Base-by-base conservation (phyloP, 2,888 invertebrate genomes). In the Ochropacha duplaris region DNA sequence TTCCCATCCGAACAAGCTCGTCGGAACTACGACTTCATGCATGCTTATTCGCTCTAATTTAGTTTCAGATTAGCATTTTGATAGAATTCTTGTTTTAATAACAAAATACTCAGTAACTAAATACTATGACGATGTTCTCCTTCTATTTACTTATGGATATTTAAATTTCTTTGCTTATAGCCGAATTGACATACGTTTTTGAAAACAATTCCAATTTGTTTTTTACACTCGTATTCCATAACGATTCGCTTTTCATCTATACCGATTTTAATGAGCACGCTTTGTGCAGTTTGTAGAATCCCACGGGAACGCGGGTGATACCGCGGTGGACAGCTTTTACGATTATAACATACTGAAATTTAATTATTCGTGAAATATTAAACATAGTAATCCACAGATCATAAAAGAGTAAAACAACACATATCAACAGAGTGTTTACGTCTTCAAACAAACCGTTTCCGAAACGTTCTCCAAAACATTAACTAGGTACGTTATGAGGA, bases 11-110 rank as follows among this genome's bases (percentile, higher is more conserved):
- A 65, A 59, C 65, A 58, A 52, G 19, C 57, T 58, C 50, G 57
- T 54, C 19, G 51, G 56, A 59, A 54, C 55, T 56, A 60, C 50
- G 60, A 68, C 62, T 66, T 64, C 66, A 69, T 74, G 63, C 69
- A 74, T 69, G 62, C 60, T 62, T 65, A 74, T 69, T 64, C 65
- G 54, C 60, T 65, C 59, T 68, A 67, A 75, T 66, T 64, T 61
- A 55, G 54, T 52, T 52, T 22, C 34, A 19, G 12, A 70, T 73
- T 75, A 65, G 56, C 69, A 73, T 75, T 72, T 69, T 69, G 64
- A 73, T 68, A 57, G 49, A 66, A 66, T 62, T 66, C 24, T 51
- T 58, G 65, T 61, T 9, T 56, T 60, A 62, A 62, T 60, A 60
- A 64, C 61, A 65, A 60, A 65, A 59, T n/a, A n/a, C n/a, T n/a